Conservation (phyloP, 1,140 invertebrate genomes). For the Lepidurus arcticus region DNA sequence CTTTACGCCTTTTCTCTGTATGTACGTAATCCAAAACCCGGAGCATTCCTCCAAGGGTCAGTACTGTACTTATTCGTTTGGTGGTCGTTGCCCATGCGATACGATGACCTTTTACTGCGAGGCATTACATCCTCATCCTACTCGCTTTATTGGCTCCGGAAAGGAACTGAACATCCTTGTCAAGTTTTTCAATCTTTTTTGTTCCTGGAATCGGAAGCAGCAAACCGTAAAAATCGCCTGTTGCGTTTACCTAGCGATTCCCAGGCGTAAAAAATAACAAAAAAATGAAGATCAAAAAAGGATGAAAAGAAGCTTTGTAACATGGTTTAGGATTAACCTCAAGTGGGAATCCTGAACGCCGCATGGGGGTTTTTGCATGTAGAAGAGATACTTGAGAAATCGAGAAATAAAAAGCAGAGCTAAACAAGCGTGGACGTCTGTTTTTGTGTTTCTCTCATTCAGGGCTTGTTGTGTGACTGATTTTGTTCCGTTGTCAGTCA, state of each 20-base stretch:
- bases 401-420: neutral
- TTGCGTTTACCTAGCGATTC: neutral
- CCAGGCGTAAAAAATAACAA: neutral
- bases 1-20: neutral
- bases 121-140: neutral
- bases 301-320: neutral
- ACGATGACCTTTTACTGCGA: neutral
- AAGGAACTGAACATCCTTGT: neutral
- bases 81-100: neutral
- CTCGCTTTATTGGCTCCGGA: neutral
- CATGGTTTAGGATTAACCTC: conserved; percentile 13
- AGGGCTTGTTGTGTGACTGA: neutral
- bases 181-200: neutral
- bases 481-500: neutral
- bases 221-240: neutral
- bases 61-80: neutral
- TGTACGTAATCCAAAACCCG: neutral
- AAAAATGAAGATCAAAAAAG: neutral
- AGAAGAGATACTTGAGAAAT: neutral
- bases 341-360: neutral
- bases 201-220: neutral
- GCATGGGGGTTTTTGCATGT: neutral
- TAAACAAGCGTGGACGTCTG: neutral
- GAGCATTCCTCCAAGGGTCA: neutral
- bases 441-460: neutral